These are phyloP conservation scores for Chloropsis hardwickii DNA, from an alignment of 2,113 vertebrate genomes.

Conservation along the genomic window DNA sequence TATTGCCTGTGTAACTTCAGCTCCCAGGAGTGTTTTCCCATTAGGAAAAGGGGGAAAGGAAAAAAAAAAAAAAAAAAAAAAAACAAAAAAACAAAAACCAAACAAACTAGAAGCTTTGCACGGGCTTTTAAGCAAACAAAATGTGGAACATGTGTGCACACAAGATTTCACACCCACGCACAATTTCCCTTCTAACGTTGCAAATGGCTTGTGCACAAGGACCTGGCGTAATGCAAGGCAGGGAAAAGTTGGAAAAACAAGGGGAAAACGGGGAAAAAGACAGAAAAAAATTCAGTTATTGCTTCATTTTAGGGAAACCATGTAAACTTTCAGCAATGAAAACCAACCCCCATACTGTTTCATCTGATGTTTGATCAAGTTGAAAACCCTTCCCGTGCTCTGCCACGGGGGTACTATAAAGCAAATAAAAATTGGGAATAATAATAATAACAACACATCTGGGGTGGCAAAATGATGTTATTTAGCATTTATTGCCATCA, in stretches of 20 bases:
- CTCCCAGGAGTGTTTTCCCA: conserved; percentile 27
- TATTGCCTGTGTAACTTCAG: conserved; percentile 12
- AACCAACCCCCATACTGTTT: neutral
- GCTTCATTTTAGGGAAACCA: neutral
- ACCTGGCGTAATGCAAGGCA: neutral
- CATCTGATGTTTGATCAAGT: neutral
- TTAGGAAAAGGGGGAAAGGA: neutral
- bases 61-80: neutral
- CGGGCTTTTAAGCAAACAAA: conserved; percentile 64
- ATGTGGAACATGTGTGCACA: conserved; percentile 55
- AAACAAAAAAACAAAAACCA: neutral
- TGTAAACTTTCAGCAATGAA: neutral
- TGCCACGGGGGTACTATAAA: neutral
- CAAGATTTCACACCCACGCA: conserved; percentile 55
- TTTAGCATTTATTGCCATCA: neutral
- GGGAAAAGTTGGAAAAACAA: neutral
- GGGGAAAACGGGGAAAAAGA: neutral
- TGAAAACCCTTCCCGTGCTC: neutral
- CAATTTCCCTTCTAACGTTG: conserved; percentile 26
- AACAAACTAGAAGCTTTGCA: neutral
- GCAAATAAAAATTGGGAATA: neutral
- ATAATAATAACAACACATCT: neutral
- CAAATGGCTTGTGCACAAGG: conserved; percentile 31
- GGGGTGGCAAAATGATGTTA: neutral
- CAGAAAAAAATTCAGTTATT: neutral